Evolutionary conservation across 2,888 invertebrate genomes (phyloP), one percentile per base, ranked within the genome.

Genomic region (Unio pictorum): DNA sequence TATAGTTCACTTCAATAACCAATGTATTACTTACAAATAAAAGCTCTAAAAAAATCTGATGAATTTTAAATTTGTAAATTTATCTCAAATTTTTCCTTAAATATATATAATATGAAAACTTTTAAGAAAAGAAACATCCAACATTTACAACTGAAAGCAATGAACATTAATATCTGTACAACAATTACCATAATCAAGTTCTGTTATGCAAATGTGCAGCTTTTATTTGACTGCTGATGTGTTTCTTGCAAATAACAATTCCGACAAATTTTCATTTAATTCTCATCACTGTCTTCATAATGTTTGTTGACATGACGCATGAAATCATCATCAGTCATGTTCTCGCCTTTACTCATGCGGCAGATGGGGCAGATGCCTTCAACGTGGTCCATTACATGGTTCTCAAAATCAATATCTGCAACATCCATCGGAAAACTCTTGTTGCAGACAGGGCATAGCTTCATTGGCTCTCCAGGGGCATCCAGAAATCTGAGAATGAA

Each of bases 301-400:
- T 79, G 79, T 20, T 69, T 66, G 66, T 83, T 81, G n/a, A 86
- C 84, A 64, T 86, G 86, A 23, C 74, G 69, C 54, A 77, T 66
- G 63, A 84, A 85, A n/a, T 80, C 79, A 11, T 78, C 64, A 17
- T 78, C 74, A 0, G 71, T 63, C 71, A 78, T 76, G 45, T 78
- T 73, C 23, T 82, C 77, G 30, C 77, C 75, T 11, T 80, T 81
- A 72, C 79, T 74, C 68, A 77, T 72, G 26, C 80, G 75, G 74
- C 87, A 87, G 26, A 85, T 66, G 0, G 87, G 87, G 63, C 87
- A 87, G 61, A 84, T 78, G 15, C 84, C 86, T 20, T 81, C 79
- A 17, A 84, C 78, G 68, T 87, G 87, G 15, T 78, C 74, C 67
- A 84, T 66, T 55, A 86, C 76, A 72, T 87, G 87, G 54, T 81